Percentiles rank a stretch among this genome's conserved stretches.
Conservation (phyloP, 1,140 invertebrate species). For the Rhagoletis zephyria region DNA sequence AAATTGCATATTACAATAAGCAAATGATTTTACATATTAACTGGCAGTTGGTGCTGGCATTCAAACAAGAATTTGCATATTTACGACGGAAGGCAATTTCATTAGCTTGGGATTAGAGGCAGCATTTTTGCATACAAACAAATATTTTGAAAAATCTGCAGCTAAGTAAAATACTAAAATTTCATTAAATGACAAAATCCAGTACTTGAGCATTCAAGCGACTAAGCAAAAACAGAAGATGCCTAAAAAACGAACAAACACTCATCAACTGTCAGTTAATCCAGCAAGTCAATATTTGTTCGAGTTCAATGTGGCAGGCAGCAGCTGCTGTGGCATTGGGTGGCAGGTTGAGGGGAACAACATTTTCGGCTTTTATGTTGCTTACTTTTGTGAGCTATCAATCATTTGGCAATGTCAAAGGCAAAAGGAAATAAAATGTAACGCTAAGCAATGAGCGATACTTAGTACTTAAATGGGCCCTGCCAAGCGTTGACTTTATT, state of each 20-base stretch:
- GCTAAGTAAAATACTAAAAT: not conserved
- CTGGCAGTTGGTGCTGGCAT: not conserved
- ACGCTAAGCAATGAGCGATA: not conserved
- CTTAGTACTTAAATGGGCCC: not conserved
- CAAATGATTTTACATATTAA: not conserved
- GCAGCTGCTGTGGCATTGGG: not conserved
- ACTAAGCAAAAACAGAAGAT: not conserved
- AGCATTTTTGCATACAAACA: not conserved
- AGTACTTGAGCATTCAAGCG: not conserved
- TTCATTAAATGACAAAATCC: conserved; percentile 10
- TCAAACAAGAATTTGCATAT: not conserved
- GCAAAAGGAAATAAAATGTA: not conserved
- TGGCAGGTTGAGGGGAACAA: not conserved
- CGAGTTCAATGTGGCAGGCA: not conserved
- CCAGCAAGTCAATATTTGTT: conserved; percentile 32
- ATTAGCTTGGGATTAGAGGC: conserved; percentile 1
- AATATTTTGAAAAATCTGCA: no score
- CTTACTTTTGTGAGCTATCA: conserved; percentile 23
- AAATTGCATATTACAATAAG: not conserved
- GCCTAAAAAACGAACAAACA: conserved; percentile 8
- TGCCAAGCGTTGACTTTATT: conserved; percentile 8
- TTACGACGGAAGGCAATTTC: not conserved
- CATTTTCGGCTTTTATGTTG: not conserved
- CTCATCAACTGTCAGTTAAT: conserved; percentile 28
- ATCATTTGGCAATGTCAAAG: conserved; percentile 25